Conservation (phyloP, 2,113 vertebrate genomes). For the Lampris incognitus region DNA sequence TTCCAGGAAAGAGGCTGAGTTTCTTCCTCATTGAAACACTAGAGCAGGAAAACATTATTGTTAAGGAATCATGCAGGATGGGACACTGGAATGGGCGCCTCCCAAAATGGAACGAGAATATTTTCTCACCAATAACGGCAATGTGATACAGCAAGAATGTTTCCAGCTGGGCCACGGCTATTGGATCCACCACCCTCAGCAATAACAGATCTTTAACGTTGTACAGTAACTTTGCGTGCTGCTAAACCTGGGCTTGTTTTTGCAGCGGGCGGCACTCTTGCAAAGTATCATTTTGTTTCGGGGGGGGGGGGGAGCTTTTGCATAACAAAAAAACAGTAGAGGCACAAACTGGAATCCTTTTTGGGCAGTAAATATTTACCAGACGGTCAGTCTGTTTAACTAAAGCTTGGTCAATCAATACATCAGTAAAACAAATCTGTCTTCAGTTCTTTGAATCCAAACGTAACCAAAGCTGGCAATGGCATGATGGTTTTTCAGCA, state of each 20-base stretch:
- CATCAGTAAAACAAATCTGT: neutral
- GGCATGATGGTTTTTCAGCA: neutral
- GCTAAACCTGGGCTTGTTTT: neutral
- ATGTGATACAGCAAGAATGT: constrained; percentile 74
- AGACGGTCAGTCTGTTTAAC: no score
- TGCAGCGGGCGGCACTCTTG: constrained; percentile 3
- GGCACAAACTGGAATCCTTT: neutral
- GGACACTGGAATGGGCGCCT: constrained; percentile 49
- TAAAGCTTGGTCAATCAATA: no score
- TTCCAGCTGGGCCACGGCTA: constrained; percentile 64
- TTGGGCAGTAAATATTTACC: no score
- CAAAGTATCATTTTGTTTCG: neutral
- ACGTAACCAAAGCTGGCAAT: neutral
- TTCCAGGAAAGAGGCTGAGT: constrained; percentile 64
- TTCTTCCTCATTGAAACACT: constrained; percentile 68
- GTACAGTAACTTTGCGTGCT: neutral
- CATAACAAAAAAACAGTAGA: neutral
- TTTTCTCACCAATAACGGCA: constrained; percentile 75
- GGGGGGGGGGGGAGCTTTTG: neutral
- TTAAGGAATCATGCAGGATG: constrained; percentile 65
- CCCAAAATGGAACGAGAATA: constrained; percentile 60
- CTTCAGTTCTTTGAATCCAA: neutral
- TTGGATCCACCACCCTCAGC: constrained; percentile 30
- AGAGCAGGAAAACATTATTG: constrained; percentile 77
- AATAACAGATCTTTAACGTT: constrained; percentile 19